Conservation (phyloP, 1,140 invertebrate genomes). For the Papilio dardanus region DNA sequence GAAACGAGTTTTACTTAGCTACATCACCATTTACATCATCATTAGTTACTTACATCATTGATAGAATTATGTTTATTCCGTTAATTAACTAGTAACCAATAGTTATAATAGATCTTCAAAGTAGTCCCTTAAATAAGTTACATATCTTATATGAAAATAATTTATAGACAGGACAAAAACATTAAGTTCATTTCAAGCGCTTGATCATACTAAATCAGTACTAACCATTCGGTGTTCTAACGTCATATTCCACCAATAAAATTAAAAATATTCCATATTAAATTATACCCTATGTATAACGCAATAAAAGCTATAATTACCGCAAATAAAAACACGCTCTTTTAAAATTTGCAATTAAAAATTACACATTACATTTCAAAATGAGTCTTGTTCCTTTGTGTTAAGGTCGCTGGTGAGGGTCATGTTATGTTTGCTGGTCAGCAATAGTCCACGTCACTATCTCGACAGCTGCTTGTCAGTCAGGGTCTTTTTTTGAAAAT, state of each 20-base stretch:
- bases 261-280: slow-evolving; percentile 40
- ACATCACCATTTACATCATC: no score
- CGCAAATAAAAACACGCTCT: slow-evolving; percentile 40
- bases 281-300: slow-evolving; percentile 30
- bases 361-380: slow-evolving; percentile 14
- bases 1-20: no score
- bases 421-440: slow-evolving; percentile 41
- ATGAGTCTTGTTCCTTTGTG: slow-evolving; percentile 25
- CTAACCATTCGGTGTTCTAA: slow-evolving; percentile 45
- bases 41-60: no score
- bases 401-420: slow-evolving; percentile 18
- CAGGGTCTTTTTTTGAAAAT: slow-evolving; percentile 52
- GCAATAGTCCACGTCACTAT: slow-evolving; percentile 51
- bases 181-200: slow-evolving; percentile 44
- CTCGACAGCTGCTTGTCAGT: slow-evolving; percentile 54
- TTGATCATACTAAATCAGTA: slow-evolving; percentile 50
- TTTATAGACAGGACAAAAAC: slow-evolving; percentile 37
- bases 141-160: not conserved
- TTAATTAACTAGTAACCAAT: not conserved
- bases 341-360: slow-evolving; percentile 38
- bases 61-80: not conserved
- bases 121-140: not conserved
- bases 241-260: slow-evolving; percentile 48
- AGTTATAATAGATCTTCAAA: not conserved
- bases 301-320: slow-evolving; percentile 34